These are phyloP conservation scores for Pseudoips prasinana DNA, from an alignment of 2,888 invertebrate species.

Conservation along the genomic window DNA sequence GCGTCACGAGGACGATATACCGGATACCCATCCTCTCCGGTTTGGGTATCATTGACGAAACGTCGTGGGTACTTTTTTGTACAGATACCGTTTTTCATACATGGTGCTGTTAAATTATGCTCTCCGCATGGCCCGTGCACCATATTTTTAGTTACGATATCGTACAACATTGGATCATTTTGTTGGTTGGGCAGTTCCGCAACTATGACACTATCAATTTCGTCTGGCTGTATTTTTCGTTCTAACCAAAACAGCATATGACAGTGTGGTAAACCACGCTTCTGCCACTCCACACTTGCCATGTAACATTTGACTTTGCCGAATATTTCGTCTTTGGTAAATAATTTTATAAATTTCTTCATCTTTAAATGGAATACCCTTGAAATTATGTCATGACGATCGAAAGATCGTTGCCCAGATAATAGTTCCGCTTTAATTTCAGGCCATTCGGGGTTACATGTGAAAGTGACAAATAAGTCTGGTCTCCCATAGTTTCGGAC, in stretches of 20 bases:
- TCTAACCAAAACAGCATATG: slow-evolving; percentile 1
- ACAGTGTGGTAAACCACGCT: slow-evolving; percentile 10
- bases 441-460: slow-evolving; percentile 3
- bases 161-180: background rate
- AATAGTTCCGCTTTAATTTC: slow-evolving; percentile 1
- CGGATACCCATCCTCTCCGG: slow-evolving; percentile 12
- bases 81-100: slow-evolving; percentile 28
- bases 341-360: slow-evolving; percentile 2
- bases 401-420: background rate
- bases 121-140: slow-evolving; percentile 17
- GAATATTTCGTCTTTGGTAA: slow-evolving; percentile 3
- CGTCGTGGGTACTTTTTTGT: slow-evolving; percentile 15
- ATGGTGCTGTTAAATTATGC: slow-evolving; percentile 24
- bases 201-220: slow-evolving; percentile 4
- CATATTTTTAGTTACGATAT: slow-evolving; percentile 3
- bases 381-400: slow-evolving; percentile 2
- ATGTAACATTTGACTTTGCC: slow-evolving; percentile 20
- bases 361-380: slow-evolving; percentile 1
- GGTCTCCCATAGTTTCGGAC: slow-evolving; percentile 8
- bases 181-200: slow-evolving; percentile 5
- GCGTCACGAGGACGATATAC: slow-evolving; percentile 4
- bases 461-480: slow-evolving; percentile 12
- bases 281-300: slow-evolving; percentile 28
- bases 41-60: slow-evolving; percentile 4
- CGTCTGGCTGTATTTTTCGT: background rate